These are phyloP conservation scores for Eudemis profundana DNA, from an alignment of 2,888 invertebrate species.

Conservation along the genomic window DNA sequence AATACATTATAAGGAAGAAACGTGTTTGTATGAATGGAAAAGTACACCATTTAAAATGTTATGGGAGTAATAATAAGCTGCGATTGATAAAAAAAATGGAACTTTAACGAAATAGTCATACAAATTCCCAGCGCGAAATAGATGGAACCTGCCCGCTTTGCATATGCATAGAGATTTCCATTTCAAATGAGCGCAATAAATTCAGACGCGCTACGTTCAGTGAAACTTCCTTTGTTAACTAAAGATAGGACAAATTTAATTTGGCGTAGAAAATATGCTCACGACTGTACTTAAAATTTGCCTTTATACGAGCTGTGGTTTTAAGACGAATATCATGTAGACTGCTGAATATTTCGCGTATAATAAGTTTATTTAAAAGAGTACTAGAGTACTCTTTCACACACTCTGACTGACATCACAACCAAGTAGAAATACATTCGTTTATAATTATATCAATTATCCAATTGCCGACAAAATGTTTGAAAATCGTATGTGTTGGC, in stretches of 20 bases:
- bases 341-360: too few relatives aligned
- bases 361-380: neutral
- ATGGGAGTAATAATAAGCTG: too few relatives aligned
- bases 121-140: slow-evolving; percentile 2
- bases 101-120: neutral
- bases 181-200: slow-evolving; percentile 47
- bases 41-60: too few relatives aligned
- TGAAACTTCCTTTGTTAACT: slow-evolving; percentile 30
- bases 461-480: too few relatives aligned
- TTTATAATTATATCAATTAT: too few relatives aligned
- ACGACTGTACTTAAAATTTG: slow-evolving; percentile 3
- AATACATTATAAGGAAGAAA: too few relatives aligned
- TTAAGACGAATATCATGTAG: neutral
- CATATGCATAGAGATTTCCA: slow-evolving; percentile 49
- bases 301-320: neutral
- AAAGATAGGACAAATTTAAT: slow-evolving; percentile 27
- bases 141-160: slow-evolving; percentile 38
- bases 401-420: too few relatives aligned
- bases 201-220: slow-evolving; percentile 1
- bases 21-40: too few relatives aligned
- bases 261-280: slow-evolving; percentile 18
- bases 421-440: too few relatives aligned
- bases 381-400: too few relatives aligned
- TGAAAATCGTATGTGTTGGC: too few relatives aligned
- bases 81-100: neutral